Base-by-base conservation (phyloP, 2,113 vertebrate genomes). In the Heterotilapia buettikoferi region DNA sequence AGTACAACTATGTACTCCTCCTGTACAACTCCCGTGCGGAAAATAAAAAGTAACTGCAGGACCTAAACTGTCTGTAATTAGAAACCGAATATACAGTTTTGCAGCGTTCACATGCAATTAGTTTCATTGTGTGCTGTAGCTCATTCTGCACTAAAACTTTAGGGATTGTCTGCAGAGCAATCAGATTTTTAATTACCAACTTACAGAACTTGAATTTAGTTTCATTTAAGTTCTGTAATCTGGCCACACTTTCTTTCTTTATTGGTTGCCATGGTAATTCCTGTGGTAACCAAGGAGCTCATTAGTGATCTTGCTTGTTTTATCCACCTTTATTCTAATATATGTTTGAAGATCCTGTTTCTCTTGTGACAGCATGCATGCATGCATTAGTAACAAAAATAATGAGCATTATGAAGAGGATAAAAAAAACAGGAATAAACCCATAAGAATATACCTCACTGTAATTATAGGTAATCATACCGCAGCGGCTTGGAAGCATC, bases 401-500 rank as follows among this genome's bases (percentile, higher is more conserved):
- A 92, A 94, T 81, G 83, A 90, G 88, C 38, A 86, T 36, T 82
- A 83, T 80, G 31, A 73, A 83, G 53, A 88, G 33, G 26, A 59
- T 29, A 56, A 40, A 83, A 83, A 66, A 76, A 71, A 29, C 33
- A 19, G 12, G 47, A 26, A 47, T 21, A 85, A 53, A 80, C 24
- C 83, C 71, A 84, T 50, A 83, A 82, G 78, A 84, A 24, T 81
- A 82, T 33, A 80, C 47, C 84, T 84, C 24, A 4, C 29, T 76
- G 82, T 87, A 90, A 93, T 95, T 92, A 93, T 87, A 83, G 82
- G 83, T 94, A 90, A 94, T 90, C 86, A 90, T 71, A 47, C 83
- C 16, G 71, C 80, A 4, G 54, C 43, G 45, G 80, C 82, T 68
- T 43, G 40, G 84, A 83, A 43, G 76, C 82, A 92, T 84, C 83